Evolutionary conservation across 2,113 vertebrate genomes (phyloP), one percentile per base, ranked within the genome.

Genomic region (Phalacrocorax aristotelis): DNA sequence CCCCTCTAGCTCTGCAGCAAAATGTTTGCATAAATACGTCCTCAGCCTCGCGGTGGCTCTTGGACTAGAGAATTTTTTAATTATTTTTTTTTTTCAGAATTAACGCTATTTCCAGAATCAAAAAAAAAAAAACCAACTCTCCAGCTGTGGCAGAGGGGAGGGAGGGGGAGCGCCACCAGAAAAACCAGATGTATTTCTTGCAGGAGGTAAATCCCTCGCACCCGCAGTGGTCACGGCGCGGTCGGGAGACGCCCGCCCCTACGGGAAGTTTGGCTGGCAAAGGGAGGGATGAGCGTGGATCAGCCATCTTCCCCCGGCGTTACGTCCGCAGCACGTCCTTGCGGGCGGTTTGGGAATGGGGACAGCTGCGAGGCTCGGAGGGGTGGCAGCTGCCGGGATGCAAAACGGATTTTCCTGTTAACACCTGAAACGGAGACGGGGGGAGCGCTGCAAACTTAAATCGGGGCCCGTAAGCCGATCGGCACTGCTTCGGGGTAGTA

Each of bases 311-410:
- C 94, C 95, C 95, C 93, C 78, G 92, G 96, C 94, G 64, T 90
- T 95, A 77, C 52, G 52, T 96, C 84, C 89, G 88, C 95, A 90
- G 57, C 75, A 57, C 52, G 88, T 89, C 81, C 78, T 22, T 52
- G 81, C 32, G 42, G 72, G 93, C 51, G 95, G 93, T 96, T 97
- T 95, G 96, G 96, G 94, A 95, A 78, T 34, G 66, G 84, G 96
- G 97, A 95, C 95, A 95, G 97, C 97, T 96, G 97, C 91, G 90
- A 95, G 93, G 74, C 96, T 97, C 95, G 75, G 95, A 97, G 89
- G 57, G 86, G 79, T 83, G 95, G 91, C 97, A 97, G 97, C 95
- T 96, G 97, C 94, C 78, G 65, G 96, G 91, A 95, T 68, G 95
- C 95, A 92, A 87, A 95, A 85, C 94, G 93, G 94, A 80, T 97